Conservation (phyloP, 2,797 vertebrate species). For the Carduelis carduelis region DNA sequence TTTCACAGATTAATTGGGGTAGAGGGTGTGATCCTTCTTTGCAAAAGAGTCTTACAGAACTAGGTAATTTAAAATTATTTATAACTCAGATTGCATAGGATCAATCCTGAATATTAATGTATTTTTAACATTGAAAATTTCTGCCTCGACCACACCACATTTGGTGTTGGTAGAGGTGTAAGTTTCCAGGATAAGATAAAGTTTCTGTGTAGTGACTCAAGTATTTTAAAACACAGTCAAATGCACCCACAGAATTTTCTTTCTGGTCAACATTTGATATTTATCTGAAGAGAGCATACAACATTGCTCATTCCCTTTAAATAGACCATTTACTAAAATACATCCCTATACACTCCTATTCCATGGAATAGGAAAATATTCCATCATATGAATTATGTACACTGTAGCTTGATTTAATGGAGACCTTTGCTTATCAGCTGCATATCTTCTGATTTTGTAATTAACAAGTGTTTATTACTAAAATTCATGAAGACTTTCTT, state of each 20-base stretch:
- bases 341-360: neutral
- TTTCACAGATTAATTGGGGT: neutral
- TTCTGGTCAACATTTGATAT: neutral
- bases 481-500: neutral
- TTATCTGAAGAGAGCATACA: neutral
- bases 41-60: neutral
- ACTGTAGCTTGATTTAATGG: neutral
- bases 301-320: neutral
- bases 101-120: neutral
- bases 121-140: neutral
- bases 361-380: neutral
- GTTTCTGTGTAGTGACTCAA: neutral
- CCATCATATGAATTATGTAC: fast-evolving
- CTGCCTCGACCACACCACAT: neutral
- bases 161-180: neutral
- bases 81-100: neutral
- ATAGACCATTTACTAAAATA: neutral
- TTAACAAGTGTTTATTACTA: neutral
- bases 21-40: neutral
- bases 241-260: neutral
- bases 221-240: neutral
- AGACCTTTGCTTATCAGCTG: neutral
- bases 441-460: neutral
- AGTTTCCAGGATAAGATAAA: neutral
- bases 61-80: neutral